phyloP scores from a whole-genome alignment of 2,888 invertebrate genomes.

The Augochlorella aurata region DNA sequence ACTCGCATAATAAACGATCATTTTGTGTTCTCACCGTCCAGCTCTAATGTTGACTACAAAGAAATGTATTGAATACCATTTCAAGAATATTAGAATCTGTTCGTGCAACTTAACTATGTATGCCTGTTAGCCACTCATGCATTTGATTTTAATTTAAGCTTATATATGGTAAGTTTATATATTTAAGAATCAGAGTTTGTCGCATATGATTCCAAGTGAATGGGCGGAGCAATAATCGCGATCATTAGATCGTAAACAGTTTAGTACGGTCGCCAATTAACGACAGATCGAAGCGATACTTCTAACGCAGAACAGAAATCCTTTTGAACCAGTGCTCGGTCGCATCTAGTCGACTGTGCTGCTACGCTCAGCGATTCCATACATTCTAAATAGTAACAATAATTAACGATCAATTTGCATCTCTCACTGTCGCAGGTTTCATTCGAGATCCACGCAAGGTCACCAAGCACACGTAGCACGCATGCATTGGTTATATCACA shows the following conservation, averaged over 20 bases:
- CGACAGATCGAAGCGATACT: background rate
- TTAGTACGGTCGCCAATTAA: background rate
- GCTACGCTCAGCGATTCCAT: constrained; percentile 37
- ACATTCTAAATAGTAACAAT: constrained; percentile 67
- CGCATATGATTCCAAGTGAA: background rate
- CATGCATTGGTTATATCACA: constrained; percentile 78
- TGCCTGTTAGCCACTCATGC: no score
- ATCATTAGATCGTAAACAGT: no score
- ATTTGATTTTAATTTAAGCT: no score
- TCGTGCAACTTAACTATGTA: no score
- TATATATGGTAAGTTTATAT: no score
- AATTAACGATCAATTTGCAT: constrained; percentile 70
- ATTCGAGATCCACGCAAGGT: constrained; percentile 74
- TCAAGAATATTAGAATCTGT: no score
- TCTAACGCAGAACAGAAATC: background rate
- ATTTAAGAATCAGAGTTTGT: no score
- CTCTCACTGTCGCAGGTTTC: constrained; percentile 61
- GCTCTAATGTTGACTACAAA: no score
- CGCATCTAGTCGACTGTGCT: constrained; percentile 9
- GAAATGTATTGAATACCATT: no score
- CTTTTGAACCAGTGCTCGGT: constrained; percentile 1
- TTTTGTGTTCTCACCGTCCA: no score
- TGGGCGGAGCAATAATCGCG: background rate
- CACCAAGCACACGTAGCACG: constrained; percentile 73
- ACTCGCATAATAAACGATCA: no score